Base-by-base conservation (phyloP, 2,113 vertebrate genomes). In the Herpailurus yagouaroundi region DNA sequence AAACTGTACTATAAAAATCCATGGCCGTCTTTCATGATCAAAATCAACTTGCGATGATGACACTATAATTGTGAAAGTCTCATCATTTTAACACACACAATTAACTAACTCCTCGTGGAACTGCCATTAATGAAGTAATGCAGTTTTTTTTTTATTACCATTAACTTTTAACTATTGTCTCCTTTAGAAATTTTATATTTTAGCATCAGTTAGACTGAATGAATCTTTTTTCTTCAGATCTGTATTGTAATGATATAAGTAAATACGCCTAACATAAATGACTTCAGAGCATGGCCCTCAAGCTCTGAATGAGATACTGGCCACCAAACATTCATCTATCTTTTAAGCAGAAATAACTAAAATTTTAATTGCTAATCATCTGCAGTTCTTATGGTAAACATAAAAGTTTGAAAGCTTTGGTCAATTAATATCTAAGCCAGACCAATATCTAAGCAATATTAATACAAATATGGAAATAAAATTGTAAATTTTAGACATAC, bases 401-500 rank as follows among this genome's bases (percentile, higher is more conserved):
- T 45, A 50, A 74, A 88, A 52, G 10, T 88, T 68, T 91, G 69
- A 81, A 97, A 93, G 83, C 13, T 91, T 97, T 87, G 81, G 15
- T 84, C 38, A 93, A 33, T 87, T 90, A 97, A 88, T 3, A 86
- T 88, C 36, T 45, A 89, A 94, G 77, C 18, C 55, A 94, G 15
- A 50, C 8, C 74, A 83, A 45, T 45, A 45, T 45, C 45, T 77
- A 92, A 98, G 52, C 27, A 93, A 76, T 50, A 95, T 86, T 71
- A 97, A 63, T 68, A 55, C 73, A 97, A 92, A 95, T 85, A 91
- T 48, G 12, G 11, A 81, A 97, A 97, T 74, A 82, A 83, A 73
- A 38, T 23, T 50, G 31, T 64, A 36, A 80, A 48, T 94, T 95
- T 96, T 94, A 94, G 81, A 87, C 14, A 50, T 25, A 16, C 18